Base-by-base conservation (phyloP, 2,113 vertebrate genomes). In the Ophthalmolycus amberensis region DNA sequence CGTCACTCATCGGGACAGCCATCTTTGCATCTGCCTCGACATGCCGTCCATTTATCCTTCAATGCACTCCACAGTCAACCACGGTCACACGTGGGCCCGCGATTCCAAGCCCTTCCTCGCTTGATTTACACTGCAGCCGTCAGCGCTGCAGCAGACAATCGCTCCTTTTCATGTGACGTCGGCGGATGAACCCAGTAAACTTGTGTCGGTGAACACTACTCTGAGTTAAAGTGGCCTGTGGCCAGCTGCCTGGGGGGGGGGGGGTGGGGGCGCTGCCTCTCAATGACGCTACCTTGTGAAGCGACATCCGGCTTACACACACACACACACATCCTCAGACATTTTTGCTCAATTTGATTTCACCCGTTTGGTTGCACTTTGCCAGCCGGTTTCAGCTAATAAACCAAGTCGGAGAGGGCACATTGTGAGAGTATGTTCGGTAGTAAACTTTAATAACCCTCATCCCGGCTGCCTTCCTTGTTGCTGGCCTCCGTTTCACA, bases 221-320 rank as follows among this genome's bases (percentile, higher is more conserved):
- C 48, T 74, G 76, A 87, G 86, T 89, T 88, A 80, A 82, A 89
- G 64, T 82, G 68, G 78, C 74, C 59, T 38, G 40, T 10, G 46
- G 83, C 73, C 81, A 75, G 79, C 56, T 37, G 82, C 83, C 85
- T 74, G 70, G n/a, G 79, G 25, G 54, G 54, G 14, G n/a, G n/a
- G n/a, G n/a, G n/a, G n/a, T n/a, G 79, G 25, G 54, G 54, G 14
- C 4, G 58, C 64, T 67, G 78, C 37, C 77, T 78, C 50, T 84
- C 44, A 75, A 48, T 71, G 81, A 81, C 20, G 32, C 54, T 59
- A 79, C 88, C 87, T 80, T 90, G 90, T 92, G 84, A 92, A 82
- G 66, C 22, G 69, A 86, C 46, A 50, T 52, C 63, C 20, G 9
- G 22, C 54, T 44, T 27, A 58, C 59, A 75, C 11, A 72, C 58